Evolutionary conservation across 1,140 invertebrate genomes (phyloP), one percentile per base, ranked within the genome.

Genomic region (Pissodes strobi): DNA sequence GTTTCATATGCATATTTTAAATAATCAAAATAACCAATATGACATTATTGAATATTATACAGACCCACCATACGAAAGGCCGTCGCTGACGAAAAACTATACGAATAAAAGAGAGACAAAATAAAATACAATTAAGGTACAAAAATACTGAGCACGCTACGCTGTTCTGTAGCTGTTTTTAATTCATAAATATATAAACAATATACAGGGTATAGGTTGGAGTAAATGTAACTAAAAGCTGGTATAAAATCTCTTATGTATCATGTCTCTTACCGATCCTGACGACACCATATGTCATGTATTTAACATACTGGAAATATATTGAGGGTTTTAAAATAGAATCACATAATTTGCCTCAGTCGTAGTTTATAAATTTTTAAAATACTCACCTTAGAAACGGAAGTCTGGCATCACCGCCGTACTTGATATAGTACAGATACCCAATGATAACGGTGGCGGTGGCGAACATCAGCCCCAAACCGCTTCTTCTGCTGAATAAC

Each of bases 371-470:
- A 46, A 46, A 46, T 21, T 18, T 30, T 23, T 12, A 45, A 52
- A 25, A 23, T 9, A 63, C 67, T 74, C 64, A 76, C 73, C 66
- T 69, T 15, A 70, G 58, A 56, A 74, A 67, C 19, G 52, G 60
- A 18, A 70, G 64, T 48, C 59, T 30, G 21, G 70, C 69, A 58
- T 78, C 74, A 25, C 80, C 80, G 48, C 77, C 79, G 23, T 49
- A 58, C 46, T 78, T 77, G 18, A 72, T 43, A 71, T 82, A 81
- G 75, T 81, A 82, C 9, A 81, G 78, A 74, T 82, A 82, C 51
- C 81, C 83, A 49, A 83, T 70, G 13, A 84, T 72, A 46, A 83
- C 77, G 1, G 84, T 81, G 10, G 82, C 81, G 6, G 82, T 78
- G 8, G 82, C 82, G 21, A 83, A 76, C 8, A 80, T 52, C 3